Conservation (phyloP, 2,113 vertebrate species). For the Rhinolophus sinicus region DNA sequence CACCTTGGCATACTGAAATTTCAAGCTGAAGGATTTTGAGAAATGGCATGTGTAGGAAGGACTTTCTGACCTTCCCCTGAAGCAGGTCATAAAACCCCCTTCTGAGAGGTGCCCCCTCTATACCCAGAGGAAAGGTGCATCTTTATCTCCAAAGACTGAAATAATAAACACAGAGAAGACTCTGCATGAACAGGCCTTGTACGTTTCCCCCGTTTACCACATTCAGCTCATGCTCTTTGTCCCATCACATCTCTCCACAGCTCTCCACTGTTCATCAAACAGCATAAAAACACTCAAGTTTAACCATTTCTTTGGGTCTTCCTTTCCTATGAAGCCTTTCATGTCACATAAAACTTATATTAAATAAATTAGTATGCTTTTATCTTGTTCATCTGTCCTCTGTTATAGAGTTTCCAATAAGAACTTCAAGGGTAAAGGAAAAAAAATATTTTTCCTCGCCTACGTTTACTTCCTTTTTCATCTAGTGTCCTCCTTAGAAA, state of each 20-base stretch:
- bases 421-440: not conserved
- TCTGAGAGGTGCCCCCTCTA: not conserved
- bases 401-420: not conserved
- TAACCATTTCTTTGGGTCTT: not conserved
- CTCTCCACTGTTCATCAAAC: not conserved
- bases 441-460: not conserved
- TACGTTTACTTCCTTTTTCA: not conserved
- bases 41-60: not conserved
- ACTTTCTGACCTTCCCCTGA: not conserved
- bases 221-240: not conserved
- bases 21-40: not conserved
- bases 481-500: not conserved
- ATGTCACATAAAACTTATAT: not conserved
- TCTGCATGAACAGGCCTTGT: not conserved
- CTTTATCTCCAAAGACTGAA: not conserved
- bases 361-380: not conserved
- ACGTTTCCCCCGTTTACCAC: not conserved
- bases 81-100: not conserved
- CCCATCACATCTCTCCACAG: not conserved
- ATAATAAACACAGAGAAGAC: not conserved
- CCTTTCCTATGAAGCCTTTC: not conserved
- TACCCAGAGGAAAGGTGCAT: not conserved
- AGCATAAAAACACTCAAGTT: not conserved
- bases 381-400: not conserved
- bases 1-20: not conserved